phyloP scores from a whole-genome alignment of 2,113 vertebrate species.

The Copsychus sechellarum region DNA sequence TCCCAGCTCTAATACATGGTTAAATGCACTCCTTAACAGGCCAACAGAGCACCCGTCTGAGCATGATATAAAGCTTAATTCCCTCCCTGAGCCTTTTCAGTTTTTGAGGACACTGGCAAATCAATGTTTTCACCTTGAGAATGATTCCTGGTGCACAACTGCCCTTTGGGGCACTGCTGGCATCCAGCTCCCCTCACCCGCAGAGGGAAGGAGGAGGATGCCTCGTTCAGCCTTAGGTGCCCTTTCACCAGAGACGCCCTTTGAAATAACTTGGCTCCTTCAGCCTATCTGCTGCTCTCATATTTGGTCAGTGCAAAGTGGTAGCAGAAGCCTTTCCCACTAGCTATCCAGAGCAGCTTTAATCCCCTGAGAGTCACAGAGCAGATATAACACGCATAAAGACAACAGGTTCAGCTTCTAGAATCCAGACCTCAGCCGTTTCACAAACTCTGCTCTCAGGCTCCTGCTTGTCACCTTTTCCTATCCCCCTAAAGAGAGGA shows the following conservation, averaged over 20 bases:
- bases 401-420: not conserved
- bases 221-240: not conserved
- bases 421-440: not conserved
- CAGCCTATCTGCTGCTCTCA: not conserved
- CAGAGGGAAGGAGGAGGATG: not conserved
- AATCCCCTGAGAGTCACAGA: not conserved
- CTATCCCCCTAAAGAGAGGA: not conserved
- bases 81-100: not conserved
- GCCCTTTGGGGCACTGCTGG: not conserved
- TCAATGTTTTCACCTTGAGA: not conserved
- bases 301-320: not conserved
- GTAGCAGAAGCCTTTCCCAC: not conserved
- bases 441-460: not conserved
- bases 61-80: not conserved
- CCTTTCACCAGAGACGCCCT: not conserved
- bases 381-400: not conserved
- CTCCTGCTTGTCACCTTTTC: not conserved
- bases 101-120: not conserved
- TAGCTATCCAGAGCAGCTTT: not conserved
- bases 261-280: not conserved
- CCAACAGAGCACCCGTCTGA: fast-evolving
- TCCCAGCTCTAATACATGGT: not conserved
- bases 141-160: fast-evolving
- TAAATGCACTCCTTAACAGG: not conserved
- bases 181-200: not conserved